Percentiles rank a stretch among this genome's conserved stretches.
Evolutionary conservation across 30 jellyfish, hydroid and myxozoan genomes (phyloP).

Genomic region (Aurelia sp.): DNA sequence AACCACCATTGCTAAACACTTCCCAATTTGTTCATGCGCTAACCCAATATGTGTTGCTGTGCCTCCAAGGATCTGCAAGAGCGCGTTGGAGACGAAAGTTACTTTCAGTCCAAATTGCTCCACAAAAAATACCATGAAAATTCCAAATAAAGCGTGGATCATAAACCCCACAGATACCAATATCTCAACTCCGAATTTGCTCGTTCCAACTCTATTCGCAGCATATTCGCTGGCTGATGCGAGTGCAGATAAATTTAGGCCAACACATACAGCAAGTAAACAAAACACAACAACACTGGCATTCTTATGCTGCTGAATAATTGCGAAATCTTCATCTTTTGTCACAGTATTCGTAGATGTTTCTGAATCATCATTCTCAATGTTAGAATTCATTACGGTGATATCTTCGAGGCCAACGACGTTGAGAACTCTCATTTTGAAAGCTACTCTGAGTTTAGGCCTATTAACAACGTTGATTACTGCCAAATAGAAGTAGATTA

Average conservation of each 20-base stretch:
- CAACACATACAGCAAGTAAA: not conserved
- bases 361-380: not conserved
- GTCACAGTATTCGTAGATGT: not conserved
- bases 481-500: too few species aligned
- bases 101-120: constrained; percentile 20
- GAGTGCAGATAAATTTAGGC: constrained; percentile 48
- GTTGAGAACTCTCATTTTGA: constrained; percentile 6
- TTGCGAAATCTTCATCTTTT: not conserved
- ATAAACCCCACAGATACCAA: constrained; percentile 2
- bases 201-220: constrained; percentile 2
- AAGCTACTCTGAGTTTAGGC: too few species aligned
- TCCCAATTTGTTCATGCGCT: not conserved
- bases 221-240: not conserved
- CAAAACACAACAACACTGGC: constrained; percentile 1
- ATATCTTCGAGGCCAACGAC: constrained; percentile 27
- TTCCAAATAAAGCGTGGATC: constrained; percentile 32
- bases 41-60: constrained; percentile 5
- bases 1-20: constrained; percentile 19
- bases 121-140: constrained; percentile 2
- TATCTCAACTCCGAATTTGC: constrained; percentile 3
- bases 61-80: constrained; percentile 36
- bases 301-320: not conserved
- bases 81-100: not conserved
- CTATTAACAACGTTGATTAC: too few species aligned
- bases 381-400: not conserved